Evolutionary conservation across 2,797 vertebrate genomes (phyloP), one percentile per base, ranked within the genome.

Genomic region (Thripadectes ignobilis): DNA sequence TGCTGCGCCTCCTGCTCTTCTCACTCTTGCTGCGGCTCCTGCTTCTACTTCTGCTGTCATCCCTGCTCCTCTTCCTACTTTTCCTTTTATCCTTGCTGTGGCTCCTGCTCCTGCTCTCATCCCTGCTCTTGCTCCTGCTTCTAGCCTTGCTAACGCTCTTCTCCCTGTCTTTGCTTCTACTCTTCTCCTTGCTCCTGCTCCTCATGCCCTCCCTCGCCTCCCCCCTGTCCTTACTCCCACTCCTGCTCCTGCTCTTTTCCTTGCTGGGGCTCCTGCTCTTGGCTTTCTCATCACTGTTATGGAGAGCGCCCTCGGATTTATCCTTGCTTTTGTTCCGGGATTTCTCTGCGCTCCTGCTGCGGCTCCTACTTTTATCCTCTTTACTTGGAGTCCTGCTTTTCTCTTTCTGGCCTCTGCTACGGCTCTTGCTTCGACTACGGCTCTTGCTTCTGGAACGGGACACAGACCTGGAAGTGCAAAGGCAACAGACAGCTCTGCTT

Each of bases 371-470:
- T 97, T 98, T 99, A 63, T 97, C 98, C 68, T 98, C 97, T 96
- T 98, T 98, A 94, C 97, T 98, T 52, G 96, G 97, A 96, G 98
- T 98, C 73, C 98, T 98, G 98, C 99, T 99, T 88, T 97, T 97
- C 67, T 96, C 96, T 84, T 97, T 97, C 61, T 97, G 96, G 88
- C 96, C 96, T 74, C 97, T 97, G 71, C 98, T 98, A 66, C 97
- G 98, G 96, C 98, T 99, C 95, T 97, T 97, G 97, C 97, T 97
- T 90, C 97, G 93, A 89, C 97, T 97, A 74, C 87, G 97, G 93
- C 98, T 98, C 97, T 98, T 98, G 97, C 98, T 98, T 89, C 98
- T 98, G 62, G 99, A 99, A 73, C 96, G 98, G 32, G 99, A 99
- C n/a, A 97, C 98, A 8, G 99, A 98, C 96, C 98, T 98, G 95